Evolutionary conservation across 1,140 invertebrate species (phyloP).

Genomic region (Calephelis virginiensis): DNA sequence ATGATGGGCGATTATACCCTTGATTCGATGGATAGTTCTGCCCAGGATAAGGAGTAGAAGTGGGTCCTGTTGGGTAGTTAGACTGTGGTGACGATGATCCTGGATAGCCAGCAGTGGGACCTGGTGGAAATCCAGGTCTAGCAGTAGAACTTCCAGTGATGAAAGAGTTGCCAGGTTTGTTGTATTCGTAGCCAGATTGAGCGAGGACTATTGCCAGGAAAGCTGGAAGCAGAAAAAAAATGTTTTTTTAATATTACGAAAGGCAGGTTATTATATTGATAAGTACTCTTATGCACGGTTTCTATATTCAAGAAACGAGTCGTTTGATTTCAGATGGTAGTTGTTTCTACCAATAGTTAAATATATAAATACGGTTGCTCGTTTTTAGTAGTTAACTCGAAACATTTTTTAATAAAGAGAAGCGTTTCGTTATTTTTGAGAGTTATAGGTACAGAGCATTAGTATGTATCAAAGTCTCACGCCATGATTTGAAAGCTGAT

Average conservation of each 20-base stretch:
- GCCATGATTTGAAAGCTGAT: too few species aligned
- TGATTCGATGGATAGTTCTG: conserved; percentile 17
- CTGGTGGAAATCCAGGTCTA: conserved; percentile 41
- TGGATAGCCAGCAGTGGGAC: conserved; percentile 41
- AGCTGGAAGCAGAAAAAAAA: conserved; percentile 47
- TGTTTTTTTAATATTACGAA: neutral
- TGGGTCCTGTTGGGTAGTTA: conserved; percentile 29
- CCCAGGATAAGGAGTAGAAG: conserved; percentile 8
- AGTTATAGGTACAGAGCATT: too few species aligned
- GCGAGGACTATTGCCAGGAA: conserved; percentile 55
- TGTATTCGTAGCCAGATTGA: conserved; percentile 79
- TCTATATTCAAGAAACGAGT: too few species aligned
- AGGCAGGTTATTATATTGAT: too few species aligned
- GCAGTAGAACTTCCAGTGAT: conserved; percentile 43
- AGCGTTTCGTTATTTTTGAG: too few species aligned
- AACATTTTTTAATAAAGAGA: too few species aligned
- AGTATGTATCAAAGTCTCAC: too few species aligned
- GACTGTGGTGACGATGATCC: conserved; percentile 14
- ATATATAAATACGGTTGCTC: too few species aligned
- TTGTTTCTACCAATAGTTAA: too few species aligned
- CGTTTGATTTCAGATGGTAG: too few species aligned
- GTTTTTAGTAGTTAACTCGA: too few species aligned
- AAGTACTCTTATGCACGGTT: too few species aligned
- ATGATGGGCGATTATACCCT: conserved; percentile 17
- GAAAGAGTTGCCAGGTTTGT: conserved; percentile 75